These are phyloP conservation scores for Brenthis hecate DNA, from an alignment of 2,888 invertebrate species.

Conservation along the genomic window DNA sequence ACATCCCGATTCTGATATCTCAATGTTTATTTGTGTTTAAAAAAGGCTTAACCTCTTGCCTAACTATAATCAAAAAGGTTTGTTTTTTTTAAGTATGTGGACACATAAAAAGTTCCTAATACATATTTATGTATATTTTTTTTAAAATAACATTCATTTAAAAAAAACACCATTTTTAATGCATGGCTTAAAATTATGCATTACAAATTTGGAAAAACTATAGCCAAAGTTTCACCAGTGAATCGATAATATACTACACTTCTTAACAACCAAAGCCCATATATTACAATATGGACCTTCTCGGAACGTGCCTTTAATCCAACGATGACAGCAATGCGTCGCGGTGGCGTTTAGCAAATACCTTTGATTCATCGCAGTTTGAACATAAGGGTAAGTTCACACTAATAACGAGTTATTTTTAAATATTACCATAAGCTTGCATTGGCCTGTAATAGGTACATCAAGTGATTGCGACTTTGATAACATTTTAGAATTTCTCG, in stretches of 20 bases:
- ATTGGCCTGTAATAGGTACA: no score
- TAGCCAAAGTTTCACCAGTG: neutral
- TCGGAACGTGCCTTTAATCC: conserved; percentile 73
- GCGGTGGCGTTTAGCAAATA: conserved; percentile 51
- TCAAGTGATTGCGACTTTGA: no score
- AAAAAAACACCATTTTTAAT: no score
- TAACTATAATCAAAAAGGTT: conserved; percentile 31
- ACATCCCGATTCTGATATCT: conserved; percentile 43
- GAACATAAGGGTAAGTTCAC: conserved; percentile 13
- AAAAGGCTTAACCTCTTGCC: conserved; percentile 41
- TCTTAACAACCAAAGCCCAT: conserved; percentile 55
- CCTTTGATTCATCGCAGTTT: conserved; percentile 49
- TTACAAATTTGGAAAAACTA: no score
- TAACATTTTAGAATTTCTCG: no score
- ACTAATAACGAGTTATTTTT: neutral
- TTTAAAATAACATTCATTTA: no score
- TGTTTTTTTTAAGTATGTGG: conserved; percentile 39
- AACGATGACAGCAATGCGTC: conserved; percentile 54
- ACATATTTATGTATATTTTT: no score
- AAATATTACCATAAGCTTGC: no score
- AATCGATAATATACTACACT: conserved; percentile 1
- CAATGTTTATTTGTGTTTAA: conserved; percentile 56
- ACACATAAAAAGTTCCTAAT: conserved; percentile 54
- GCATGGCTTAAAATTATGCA: no score
- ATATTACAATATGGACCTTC: conserved; percentile 63